Conservation (phyloP, 1,140 invertebrate species). For the Saccostrea glomerata region DNA sequence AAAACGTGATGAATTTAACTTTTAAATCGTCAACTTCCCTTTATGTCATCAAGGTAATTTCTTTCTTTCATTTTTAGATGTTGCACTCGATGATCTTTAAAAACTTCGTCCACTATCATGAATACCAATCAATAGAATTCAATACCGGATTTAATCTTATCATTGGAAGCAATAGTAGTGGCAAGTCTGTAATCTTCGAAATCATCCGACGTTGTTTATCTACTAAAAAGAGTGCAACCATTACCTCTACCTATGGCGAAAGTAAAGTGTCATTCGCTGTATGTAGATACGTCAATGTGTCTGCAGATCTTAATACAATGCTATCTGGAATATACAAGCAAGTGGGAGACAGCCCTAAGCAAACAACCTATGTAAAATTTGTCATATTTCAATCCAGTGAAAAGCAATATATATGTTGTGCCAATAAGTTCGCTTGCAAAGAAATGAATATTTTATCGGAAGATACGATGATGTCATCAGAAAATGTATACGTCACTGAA, state of each 20-base stretch:
- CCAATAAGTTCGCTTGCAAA: background rate
- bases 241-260: background rate
- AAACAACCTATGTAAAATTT: background rate
- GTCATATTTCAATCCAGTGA: background rate
- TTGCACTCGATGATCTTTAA: background rate
- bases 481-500: background rate
- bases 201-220: background rate
- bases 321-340: background rate
- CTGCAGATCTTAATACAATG: background rate
- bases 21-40: too few relatives aligned
- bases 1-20: too few relatives aligned
- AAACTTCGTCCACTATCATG: background rate
- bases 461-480: background rate
- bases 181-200: background rate
- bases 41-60: background rate
- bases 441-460: background rate
- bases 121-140: background rate
- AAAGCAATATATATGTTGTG: background rate
- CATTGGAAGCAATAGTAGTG: background rate
- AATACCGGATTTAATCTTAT: background rate
- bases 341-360: background rate
- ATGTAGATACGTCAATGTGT: background rate
- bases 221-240: background rate
- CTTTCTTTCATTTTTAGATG: background rate
- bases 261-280: background rate